Base-by-base conservation (phyloP, 1,140 invertebrate species). In the Plutomurus gul region DNA sequence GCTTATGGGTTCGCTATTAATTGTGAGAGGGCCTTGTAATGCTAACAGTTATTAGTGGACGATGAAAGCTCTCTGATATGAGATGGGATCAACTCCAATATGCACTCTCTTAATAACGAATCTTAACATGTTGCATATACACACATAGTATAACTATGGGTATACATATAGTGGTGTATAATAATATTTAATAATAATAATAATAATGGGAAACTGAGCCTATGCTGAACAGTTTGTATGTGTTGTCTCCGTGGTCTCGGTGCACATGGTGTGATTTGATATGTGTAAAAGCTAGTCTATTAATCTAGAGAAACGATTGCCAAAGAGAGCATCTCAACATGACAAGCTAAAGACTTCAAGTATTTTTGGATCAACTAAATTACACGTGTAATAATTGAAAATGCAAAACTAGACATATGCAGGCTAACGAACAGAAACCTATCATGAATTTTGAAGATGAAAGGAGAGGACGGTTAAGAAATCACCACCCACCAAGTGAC, bases 401-500 rank as follows among this genome's bases (percentile, higher is more conserved):
- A 65, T 65, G 56, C 56, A 65, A 65, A 65, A 65, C 56, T 65
- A 65, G 27, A 65, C 56, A 18, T 16, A 65, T 65, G 36, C 13
- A 65, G 56, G 36, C 56, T 65, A 30, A 30, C 16, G 36, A 30
- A n/a, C n/a, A n/a, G 36, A 65, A 65, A 65, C 27, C 27, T 36
- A 36, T 36, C 27, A 65, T 65, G 56, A 65, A 65, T 65, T 65
- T 65, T 36, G 56, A 65, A 65, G 56, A 65, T 65, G 56, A 65
- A 65, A 72, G 36, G 81, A 81, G 60, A 75, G 56, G 40, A 75
- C 40, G 73, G 37, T 71, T 73, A 47, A 77, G 75, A 79, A 77
- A 80, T 77, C 81, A 82, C 81, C 81, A 82, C 81, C 77, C 81
- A 82, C 81, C 75, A 82, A 72, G 81, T 82, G 77, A 80, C 65